Evolutionary conservation across 2,888 invertebrate species (phyloP).

Genomic region (Agonopterix alstromeriana): DNA sequence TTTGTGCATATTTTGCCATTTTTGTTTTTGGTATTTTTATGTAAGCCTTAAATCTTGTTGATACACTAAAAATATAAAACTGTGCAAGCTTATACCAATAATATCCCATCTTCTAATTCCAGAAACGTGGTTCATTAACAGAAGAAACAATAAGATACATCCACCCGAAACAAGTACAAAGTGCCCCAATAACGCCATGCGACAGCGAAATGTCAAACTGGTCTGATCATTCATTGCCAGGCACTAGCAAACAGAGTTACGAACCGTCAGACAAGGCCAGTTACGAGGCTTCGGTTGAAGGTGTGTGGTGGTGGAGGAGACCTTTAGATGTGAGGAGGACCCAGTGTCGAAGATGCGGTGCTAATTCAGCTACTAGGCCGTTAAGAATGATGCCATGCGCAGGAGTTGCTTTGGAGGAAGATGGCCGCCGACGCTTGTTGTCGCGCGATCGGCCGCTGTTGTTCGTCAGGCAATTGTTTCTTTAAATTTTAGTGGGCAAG

Average conservation of each 20-base stretch:
- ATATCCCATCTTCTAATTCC: slow-evolving; percentile 12
- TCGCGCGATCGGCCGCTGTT: slow-evolving; percentile 59
- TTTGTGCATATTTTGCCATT: too few relatives aligned
- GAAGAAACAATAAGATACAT: slow-evolving; percentile 41
- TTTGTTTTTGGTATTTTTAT: too few relatives aligned
- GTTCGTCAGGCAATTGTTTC: slow-evolving; percentile 58
- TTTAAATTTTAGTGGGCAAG: slow-evolving; percentile 20
- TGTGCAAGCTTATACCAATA: too few relatives aligned
- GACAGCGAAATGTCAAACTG: slow-evolving; percentile 58
- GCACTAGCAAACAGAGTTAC: slow-evolving; percentile 14
- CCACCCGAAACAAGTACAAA: slow-evolving; percentile 51
- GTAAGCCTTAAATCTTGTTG: too few relatives aligned
- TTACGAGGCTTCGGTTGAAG: slow-evolving; percentile 29
- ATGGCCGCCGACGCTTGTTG: slow-evolving; percentile 31
- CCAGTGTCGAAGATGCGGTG: slow-evolving; percentile 51
- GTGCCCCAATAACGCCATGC: slow-evolving; percentile 68
- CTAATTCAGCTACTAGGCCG: slow-evolving; percentile 53
- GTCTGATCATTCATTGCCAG: slow-evolving; percentile 34
- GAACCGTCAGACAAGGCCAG: slow-evolving; percentile 30
- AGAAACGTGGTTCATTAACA: slow-evolving; percentile 64
- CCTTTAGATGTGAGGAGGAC: slow-evolving; percentile 45
- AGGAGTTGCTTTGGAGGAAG: slow-evolving; percentile 31
- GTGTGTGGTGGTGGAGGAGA: slow-evolving; percentile 44
- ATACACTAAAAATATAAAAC: too few relatives aligned
- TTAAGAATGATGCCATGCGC: slow-evolving; percentile 49